Conservation (phyloP, 2,797 vertebrate species). For the Lacerta viridis region DNA sequence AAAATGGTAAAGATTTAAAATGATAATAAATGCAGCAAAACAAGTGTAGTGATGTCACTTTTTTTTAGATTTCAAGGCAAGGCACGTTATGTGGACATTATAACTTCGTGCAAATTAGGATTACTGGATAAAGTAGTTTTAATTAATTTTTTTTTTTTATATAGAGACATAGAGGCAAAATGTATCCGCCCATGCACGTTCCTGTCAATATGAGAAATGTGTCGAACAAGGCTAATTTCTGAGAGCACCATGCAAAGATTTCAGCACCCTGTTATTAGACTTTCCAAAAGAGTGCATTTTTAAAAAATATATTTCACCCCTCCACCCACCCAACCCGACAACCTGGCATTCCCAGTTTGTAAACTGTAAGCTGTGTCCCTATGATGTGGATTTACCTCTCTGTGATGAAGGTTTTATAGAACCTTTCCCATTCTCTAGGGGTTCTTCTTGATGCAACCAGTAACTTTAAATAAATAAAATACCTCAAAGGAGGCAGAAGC, state of each 20-base stretch:
- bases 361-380: constrained; percentile 93
- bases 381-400: constrained; percentile 90
- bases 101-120: constrained; percentile 99
- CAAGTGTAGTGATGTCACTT: constrained; percentile 97
- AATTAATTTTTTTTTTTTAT: constrained; percentile 78
- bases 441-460: constrained; percentile 86
- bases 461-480: constrained; percentile 88
- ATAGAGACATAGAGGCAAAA: constrained; percentile 92
- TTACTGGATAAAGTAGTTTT: constrained; percentile 93
- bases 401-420: constrained; percentile 85
- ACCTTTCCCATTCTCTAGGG: constrained; percentile 85
- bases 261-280: constrained; percentile 83
- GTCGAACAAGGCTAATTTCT: constrained; percentile 85
- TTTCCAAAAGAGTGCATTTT: constrained; percentile 85
- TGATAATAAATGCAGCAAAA: constrained; percentile 99
- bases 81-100: constrained; percentile 99
- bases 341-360: constrained; percentile 85
- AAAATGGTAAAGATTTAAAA: constrained; percentile 99
- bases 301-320: constrained; percentile 83
- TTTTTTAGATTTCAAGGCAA: constrained; percentile 96
- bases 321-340: not conserved
- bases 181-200: constrained; percentile 89
- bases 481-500: constrained; percentile 88
- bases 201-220: constrained; percentile 86
- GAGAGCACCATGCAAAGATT: constrained; percentile 89